These are phyloP conservation scores for Glossosoma conforme DNA, from an alignment of 1,140 invertebrate genomes.

Conservation along the genomic window DNA sequence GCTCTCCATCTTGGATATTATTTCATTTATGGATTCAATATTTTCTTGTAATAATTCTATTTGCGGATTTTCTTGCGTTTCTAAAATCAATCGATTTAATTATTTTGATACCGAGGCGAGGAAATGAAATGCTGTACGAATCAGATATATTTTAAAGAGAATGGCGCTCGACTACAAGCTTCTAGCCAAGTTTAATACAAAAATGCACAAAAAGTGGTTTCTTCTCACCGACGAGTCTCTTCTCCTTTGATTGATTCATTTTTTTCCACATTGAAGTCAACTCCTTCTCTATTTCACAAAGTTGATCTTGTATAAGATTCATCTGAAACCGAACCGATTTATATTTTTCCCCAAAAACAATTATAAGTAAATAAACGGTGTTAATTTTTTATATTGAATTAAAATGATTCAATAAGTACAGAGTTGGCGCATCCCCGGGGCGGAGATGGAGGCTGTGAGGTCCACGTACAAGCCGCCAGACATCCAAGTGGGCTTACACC, in stretches of 20 bases:
- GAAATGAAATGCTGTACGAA: neutral
- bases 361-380: too few species aligned
- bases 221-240: neutral
- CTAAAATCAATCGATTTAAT: slow-evolving; percentile 26
- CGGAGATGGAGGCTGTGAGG: too few species aligned
- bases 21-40: slow-evolving; percentile 38
- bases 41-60: slow-evolving; percentile 44
- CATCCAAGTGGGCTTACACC: too few species aligned
- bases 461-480: too few species aligned
- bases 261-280: slow-evolving; percentile 32
- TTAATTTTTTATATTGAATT: too few species aligned
- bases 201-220: too few species aligned
- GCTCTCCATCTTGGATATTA: slow-evolving; percentile 36
- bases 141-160: neutral
- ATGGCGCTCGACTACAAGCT: neutral
- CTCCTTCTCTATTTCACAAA: slow-evolving; percentile 39
- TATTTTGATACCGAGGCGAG: too few species aligned
- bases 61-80: slow-evolving; percentile 33
- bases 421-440: too few species aligned
- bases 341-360: too few species aligned
- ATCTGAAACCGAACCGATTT: too few species aligned
- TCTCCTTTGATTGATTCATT: slow-evolving; percentile 7
- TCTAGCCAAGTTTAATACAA: neutral
- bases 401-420: too few species aligned
- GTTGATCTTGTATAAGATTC: slow-evolving; percentile 43